Base-by-base conservation (phyloP, 92 coral and sea anemone genomes). In the Actinostola sp. region DNA sequence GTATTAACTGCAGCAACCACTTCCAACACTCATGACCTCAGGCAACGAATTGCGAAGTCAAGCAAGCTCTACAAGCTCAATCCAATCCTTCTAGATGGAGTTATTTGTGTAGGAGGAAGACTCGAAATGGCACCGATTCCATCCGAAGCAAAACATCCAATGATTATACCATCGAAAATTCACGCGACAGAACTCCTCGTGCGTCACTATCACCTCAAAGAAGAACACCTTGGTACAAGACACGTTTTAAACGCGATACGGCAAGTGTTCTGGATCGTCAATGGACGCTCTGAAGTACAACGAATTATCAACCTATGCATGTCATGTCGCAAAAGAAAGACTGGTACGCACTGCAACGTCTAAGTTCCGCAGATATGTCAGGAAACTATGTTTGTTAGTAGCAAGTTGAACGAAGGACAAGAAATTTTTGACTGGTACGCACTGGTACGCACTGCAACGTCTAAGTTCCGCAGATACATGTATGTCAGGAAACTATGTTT, bases 211-310 rank as follows among this genome's bases (percentile, higher is more conserved):
- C 84, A 84, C 35, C 36, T 24, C 2, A 28, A 31, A 36, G 34
- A 56, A 28, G 84, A 80, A 5, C 89, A 77, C 58, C 61, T 69
- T 41, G 84, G 84, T 23, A n/a, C 66, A 12, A 84, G 71, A 26
- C 78, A 84, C 39, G 72, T 71, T 34, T 58, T 84, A 14, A 77
- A 75, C 2, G 17, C 70, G 30, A 41, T 84, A 78, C 44, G 89
- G 45, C 59, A 71, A 64, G 38, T 36, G 19, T 84, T 60, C 59
- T 84, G 80, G 84, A 62, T 84, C 30, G n/a, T 84, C 45, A 44
- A 64, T 25, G 84, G 84, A 64, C 71, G 84, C 63, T 61, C 43
- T 41, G 43, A 46, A 2, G 55, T 84, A 24, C 73, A 74, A 15
- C 52, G 78, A 29, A 36, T 70, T 55, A 61, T 84, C 12, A 45